A percentile compares a stretch with the other conserved stretches of the same genome.
phyloP scores from a whole-genome alignment of 35 echinoderm and acorn worm genomes.

The Ptychodera flava region DNA sequence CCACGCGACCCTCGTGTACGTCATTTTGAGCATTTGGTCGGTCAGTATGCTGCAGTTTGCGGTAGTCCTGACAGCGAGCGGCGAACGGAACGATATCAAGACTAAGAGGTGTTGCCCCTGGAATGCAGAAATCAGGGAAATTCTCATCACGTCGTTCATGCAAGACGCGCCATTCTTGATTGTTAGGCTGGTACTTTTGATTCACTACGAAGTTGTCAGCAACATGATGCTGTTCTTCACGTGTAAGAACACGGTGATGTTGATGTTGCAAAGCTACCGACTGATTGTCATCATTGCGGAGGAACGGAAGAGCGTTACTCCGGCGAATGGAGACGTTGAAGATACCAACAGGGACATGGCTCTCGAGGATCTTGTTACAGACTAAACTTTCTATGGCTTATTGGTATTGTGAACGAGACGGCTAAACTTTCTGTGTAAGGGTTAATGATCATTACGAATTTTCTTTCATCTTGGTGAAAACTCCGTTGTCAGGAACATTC shows the following conservation, averaged over 20 bases:
- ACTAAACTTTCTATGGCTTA: too few relatives aligned
- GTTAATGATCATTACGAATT: too few relatives aligned
- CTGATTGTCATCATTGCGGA: conserved; percentile 75
- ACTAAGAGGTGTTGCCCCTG: conserved; percentile 16
- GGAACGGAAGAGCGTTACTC: too few relatives aligned
- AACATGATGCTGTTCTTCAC: conserved; percentile 83
- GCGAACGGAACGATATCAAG: not conserved
- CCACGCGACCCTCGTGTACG: conserved; percentile 42
- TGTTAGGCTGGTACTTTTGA: conserved; percentile 65
- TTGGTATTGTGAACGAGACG: too few relatives aligned
- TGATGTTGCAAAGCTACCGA: conserved; percentile 78
- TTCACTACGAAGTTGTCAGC: conserved; percentile 42
- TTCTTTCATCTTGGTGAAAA: too few relatives aligned
- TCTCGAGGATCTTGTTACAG: too few relatives aligned
- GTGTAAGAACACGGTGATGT: conserved; percentile 75
- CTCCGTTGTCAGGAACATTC: too few relatives aligned
- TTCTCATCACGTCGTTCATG: conserved; percentile 66
- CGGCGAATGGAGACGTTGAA: too few relatives aligned
- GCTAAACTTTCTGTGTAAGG: too few relatives aligned
- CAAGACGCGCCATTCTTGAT: conserved; percentile 79
- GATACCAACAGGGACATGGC: too few relatives aligned
- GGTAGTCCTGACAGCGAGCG: conserved; percentile 36
- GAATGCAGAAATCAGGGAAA: conserved; percentile 74
- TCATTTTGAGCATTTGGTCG: conserved; percentile 65
- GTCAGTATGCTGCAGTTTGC: conserved; percentile 87